Conservation (phyloP, 2,113 vertebrate species). For the Brachyistius frenatus region DNA sequence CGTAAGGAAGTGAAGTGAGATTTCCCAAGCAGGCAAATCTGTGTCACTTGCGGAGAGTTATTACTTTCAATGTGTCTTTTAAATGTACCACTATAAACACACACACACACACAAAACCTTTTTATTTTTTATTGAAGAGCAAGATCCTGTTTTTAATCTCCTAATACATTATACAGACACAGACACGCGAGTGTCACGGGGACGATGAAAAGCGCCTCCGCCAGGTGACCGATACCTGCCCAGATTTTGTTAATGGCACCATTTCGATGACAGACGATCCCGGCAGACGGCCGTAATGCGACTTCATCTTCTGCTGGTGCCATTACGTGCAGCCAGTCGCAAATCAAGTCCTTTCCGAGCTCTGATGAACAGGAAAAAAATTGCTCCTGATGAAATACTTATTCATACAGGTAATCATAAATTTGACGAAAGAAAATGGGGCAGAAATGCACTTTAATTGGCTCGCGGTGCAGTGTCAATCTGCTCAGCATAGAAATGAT, state of each 20-base stretch:
- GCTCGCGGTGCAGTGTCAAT: slow-evolving; percentile 32
- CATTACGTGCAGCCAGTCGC: slow-evolving; percentile 68
- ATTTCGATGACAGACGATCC: slow-evolving; percentile 64
- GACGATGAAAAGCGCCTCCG: slow-evolving; percentile 56
- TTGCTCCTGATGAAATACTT: slow-evolving; percentile 70
- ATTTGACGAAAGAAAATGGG: slow-evolving; percentile 54
- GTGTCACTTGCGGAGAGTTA: neutral
- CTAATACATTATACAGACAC: slow-evolving; percentile 56
- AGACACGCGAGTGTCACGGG: slow-evolving; percentile 54
- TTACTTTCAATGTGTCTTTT: neutral
- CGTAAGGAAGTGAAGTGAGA: neutral
- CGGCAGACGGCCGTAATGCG: slow-evolving; percentile 62
- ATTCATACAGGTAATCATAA: slow-evolving; percentile 65
- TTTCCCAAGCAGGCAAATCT: slow-evolving; percentile 5
- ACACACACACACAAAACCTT: neutral
- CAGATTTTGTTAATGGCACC: slow-evolving; percentile 75
- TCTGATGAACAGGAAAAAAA: slow-evolving; percentile 62
- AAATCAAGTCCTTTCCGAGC: slow-evolving; percentile 70
- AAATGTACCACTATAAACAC: slow-evolving; percentile 1
- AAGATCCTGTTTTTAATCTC: slow-evolving; percentile 28
- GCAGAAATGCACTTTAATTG: slow-evolving; percentile 8
- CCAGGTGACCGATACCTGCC: slow-evolving; percentile 79
- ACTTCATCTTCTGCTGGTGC: slow-evolving; percentile 72
- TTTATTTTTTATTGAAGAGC: neutral
- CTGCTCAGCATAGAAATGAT: neutral